A percentile compares a stretch with the other conserved stretches of the same genome.
Evolutionary conservation across 2,797 vertebrate species (phyloP).

Genomic region (Sus cebifrons): DNA sequence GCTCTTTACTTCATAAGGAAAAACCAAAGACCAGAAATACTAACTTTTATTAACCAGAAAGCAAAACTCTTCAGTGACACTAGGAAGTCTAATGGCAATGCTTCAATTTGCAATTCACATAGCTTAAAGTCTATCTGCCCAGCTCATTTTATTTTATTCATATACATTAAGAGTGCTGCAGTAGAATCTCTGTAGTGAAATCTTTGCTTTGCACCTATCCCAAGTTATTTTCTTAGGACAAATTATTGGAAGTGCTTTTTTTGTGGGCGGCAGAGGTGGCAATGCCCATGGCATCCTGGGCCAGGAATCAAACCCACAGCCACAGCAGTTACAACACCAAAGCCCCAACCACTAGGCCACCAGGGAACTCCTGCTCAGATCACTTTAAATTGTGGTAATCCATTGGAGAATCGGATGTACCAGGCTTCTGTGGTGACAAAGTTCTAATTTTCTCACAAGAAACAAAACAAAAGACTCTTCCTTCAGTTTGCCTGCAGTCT

Average conservation of each 20-base stretch:
- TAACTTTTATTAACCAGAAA: background rate
- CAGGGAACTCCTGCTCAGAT: too few species aligned
- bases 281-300: too few species aligned
- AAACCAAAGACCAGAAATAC: background rate
- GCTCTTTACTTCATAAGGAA: conserved; percentile 20
- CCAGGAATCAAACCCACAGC: too few species aligned
- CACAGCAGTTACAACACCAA: too few species aligned
- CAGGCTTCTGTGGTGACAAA: background rate
- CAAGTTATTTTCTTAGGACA: too few species aligned
- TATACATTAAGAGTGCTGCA: too few species aligned
- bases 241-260: too few species aligned
- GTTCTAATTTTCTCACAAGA: conserved; percentile 50
- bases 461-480: conserved; percentile 49
- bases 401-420: background rate
- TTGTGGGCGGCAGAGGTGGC: too few species aligned
- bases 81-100: background rate
- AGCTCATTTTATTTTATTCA: background rate
- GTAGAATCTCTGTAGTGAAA: too few species aligned
- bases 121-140: background rate
- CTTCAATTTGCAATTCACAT: background rate
- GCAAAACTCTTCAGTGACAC: background rate
- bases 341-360: too few species aligned
- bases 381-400: background rate
- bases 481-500: background rate
- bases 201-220: too few species aligned